Evolutionary conservation across 2,797 vertebrate genomes (phyloP).

Genomic region (Pitangus sulphuratus): DNA sequence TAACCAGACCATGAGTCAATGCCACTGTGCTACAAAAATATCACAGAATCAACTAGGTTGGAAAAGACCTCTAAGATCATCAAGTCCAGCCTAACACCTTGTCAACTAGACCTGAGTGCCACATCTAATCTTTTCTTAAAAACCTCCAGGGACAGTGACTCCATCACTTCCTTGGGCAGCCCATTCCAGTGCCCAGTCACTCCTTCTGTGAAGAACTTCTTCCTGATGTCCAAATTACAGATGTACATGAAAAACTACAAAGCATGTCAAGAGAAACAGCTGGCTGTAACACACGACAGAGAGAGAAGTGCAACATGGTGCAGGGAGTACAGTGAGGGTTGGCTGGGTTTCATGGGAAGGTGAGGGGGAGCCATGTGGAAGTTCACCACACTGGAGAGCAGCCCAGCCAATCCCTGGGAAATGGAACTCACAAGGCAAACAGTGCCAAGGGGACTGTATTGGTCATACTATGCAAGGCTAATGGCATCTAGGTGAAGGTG

Average conservation of each 20-base stretch:
- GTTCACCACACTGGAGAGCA: accelerated
- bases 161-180: neutral
- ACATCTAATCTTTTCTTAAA: neutral
- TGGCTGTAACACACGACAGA: neutral
- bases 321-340: neutral
- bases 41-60: neutral
- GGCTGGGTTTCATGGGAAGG: neutral
- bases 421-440: neutral
- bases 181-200: neutral
- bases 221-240: neutral
- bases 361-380: neutral
- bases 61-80: neutral
- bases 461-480: neutral
- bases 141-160: neutral
- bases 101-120: neutral
- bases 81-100: neutral
- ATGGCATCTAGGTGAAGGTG: neutral
- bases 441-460: neutral
- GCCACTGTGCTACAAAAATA: neutral
- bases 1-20: neutral
- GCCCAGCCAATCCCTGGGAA: no score
- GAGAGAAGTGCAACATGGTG: neutral
- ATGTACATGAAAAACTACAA: neutral
- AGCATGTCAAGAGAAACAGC: neutral
- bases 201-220: neutral